Evolutionary conservation across 2,113 vertebrate species (phyloP), one percentile per base, ranked within the genome.

Genomic region (Oryzias woworae): DNA sequence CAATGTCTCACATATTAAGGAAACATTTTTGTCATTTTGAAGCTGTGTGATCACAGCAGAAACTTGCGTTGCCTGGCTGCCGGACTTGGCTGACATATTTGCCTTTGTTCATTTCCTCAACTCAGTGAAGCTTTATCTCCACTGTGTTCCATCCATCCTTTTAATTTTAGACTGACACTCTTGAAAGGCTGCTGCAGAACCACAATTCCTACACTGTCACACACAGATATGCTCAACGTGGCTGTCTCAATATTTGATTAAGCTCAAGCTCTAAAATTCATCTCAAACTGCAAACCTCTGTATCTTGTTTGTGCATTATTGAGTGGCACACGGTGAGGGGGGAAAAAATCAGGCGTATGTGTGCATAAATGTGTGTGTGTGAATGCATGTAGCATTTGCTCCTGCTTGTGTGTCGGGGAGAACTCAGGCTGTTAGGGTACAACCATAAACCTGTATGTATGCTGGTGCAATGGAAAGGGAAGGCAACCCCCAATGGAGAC

Each of bases 391-490:
- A 7, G n/a, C 20, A 12, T 56, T 8, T 41, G 7, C 17, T 66
- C 18, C 31, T 68, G 49, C 48, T 22, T 28, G 53, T 55, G 61
- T 58, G 48, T 55, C 53, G 22, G 17, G 22, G 44, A 15, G 61
- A 54, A 60, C 73, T 56, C 52, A 12, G 16, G 61, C 54, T 70
- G 63, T 62, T 57, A 62, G 57, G 77, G 77, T 44, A 69, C 67
- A 70, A 82, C 47, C 82, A 72, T 79, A 75, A 84, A 83, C 76
- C 67, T 76, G 74, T 78, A 86, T 85, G 68, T 71, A 87, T 84
- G 83, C 68, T 69, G 70, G 56, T 69, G 52, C 41, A 72, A 71
- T 63, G 67, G 31, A 5, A 28, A 77, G 62, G 61, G 59, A 61
- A 59, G 71, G 74, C 78, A 83, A 75, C 65, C 78, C 69, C 50